A percentile compares a stretch with the other conserved stretches of the same genome.
Conservation (phyloP, 2,888 invertebrate species). For the Nomada hirtipes region DNA sequence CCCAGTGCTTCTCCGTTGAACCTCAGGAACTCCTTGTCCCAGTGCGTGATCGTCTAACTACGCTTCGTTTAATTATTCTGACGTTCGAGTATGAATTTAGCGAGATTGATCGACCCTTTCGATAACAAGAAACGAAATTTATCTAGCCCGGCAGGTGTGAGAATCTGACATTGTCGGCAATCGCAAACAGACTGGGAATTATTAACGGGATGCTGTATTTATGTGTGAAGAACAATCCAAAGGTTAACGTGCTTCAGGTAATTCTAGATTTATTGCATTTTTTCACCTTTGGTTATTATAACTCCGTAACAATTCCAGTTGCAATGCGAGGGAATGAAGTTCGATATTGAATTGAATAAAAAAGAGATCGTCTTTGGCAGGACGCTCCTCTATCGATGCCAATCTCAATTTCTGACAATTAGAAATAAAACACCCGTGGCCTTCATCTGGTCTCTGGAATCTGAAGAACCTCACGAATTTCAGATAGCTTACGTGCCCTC, state of each 20-base stretch:
- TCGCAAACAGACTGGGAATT: constrained; percentile 77
- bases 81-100: not conserved
- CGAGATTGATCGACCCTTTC: not conserved
- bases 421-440: constrained; percentile 86
- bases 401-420: constrained; percentile 85
- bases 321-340: constrained; percentile 85
- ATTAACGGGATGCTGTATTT: constrained; percentile 79
- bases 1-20: constrained; percentile 84
- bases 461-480: constrained; percentile 80
- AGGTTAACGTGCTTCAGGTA: constrained; percentile 84
- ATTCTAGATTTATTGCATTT: not conserved
- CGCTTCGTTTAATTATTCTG: constrained; percentile 4
- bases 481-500: constrained; percentile 76
- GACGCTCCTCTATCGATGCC: constrained; percentile 85
- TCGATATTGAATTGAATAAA: constrained; percentile 84
- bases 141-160: constrained; percentile 74
- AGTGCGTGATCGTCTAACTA: constrained; percentile 55
- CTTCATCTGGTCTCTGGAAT: constrained; percentile 86
- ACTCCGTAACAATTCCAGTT: constrained; percentile 77
- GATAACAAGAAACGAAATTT: constrained; percentile 9
- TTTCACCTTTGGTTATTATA: not conserved
- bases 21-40: constrained; percentile 76
- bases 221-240: constrained; percentile 86
- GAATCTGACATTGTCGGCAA: constrained; percentile 78
- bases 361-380: constrained; percentile 85